These are phyloP conservation scores for Epizoanthus scotinus DNA, from an alignment of 92 coral and sea anemone species.

Conservation along the genomic window DNA sequence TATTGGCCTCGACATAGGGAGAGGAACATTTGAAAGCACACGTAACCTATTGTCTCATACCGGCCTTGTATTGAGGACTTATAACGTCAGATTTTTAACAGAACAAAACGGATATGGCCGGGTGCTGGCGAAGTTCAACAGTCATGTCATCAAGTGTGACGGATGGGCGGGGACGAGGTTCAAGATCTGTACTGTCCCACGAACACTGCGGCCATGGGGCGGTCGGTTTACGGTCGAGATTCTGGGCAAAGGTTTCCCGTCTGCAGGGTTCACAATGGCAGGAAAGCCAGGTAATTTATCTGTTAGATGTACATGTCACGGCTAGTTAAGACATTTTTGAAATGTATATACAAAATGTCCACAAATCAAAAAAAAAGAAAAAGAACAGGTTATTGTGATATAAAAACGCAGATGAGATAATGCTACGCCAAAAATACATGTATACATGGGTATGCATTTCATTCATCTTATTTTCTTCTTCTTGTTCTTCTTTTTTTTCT, in stretches of 20 bases:
- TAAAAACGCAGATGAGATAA: no score
- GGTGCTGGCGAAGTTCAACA: conserved; percentile 54
- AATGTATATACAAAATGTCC: no score
- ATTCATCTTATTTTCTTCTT: no score
- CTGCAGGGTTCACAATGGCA: conserved; percentile 46
- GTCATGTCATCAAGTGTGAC: conserved; percentile 43
- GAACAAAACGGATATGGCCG: conserved; percentile 60
- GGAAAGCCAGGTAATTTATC: conserved; percentile 51
- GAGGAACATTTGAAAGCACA: conserved; percentile 19
- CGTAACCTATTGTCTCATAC: conserved; percentile 30
- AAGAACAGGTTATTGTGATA: no score
- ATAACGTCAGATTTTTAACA: conserved; percentile 54
- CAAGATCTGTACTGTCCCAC: conserved; percentile 50
- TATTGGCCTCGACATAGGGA: conserved; percentile 29
- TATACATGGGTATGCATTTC: no score
- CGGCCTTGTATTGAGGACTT: conserved; percentile 48
- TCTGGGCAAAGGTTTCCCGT: conserved; percentile 27
- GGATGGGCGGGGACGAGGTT: conserved; percentile 29
- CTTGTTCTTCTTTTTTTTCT: no score
- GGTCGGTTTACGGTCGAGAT: conserved; percentile 54
- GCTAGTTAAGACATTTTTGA: no score
- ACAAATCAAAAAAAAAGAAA: no score
- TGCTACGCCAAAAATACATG: no score
- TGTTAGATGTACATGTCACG: no score
- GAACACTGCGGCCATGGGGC: conserved; percentile 51